Base-by-base conservation (phyloP, 1,140 invertebrate species). In the Bombus fervidus region DNA sequence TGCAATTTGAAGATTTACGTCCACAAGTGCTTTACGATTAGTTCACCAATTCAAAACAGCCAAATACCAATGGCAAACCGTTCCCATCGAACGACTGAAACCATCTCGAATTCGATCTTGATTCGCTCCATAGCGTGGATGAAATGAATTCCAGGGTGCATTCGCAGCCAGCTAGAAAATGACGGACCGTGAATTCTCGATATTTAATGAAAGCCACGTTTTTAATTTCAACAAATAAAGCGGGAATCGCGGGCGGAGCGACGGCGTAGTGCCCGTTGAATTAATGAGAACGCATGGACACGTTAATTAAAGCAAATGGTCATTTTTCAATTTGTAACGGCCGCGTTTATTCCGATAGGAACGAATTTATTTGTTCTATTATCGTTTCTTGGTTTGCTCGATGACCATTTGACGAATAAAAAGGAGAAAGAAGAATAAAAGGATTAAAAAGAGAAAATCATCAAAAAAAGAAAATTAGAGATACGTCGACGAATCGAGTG, bases 281-380 rank as follows among this genome's bases (percentile, higher is more conserved):
- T 82, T 47, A 82, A 82, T 41, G 53, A 82, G 71, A 64, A 75
- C 25, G 8, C 80, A 43, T n/a, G 22, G 28, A 62, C 53, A 34
- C 53, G 69, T 75, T 82, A 75, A 82, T 82, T 82, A 75, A 82
- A 82, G 64, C 41, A 64, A 57, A 74, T 64, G 64, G 39, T 74
- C 53, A 82, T 82, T 82, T 64, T 82, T 82, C 41, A 82, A 75
- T 82, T 47, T 75, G 53, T 53, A 34, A 64, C 53, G 13, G 12
- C 22, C 39, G 13, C n/a, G 37, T 25, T 47, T 28, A 25, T 57
- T 37, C 25, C 18, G 13, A 3, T n/a, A 13, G 18, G 18, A 13
- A 13, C 39, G 12, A 43, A 81, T 81, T 81, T 62, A 81, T 73
- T 81, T 74, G 18, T 22, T 71, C n/a, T 39, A 31, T 43, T 41